Percentiles rank a stretch among this genome's conserved stretches.
phyloP scores from a whole-genome alignment of 2,113 vertebrate species.

The Neomonachus schauinslandi region DNA sequence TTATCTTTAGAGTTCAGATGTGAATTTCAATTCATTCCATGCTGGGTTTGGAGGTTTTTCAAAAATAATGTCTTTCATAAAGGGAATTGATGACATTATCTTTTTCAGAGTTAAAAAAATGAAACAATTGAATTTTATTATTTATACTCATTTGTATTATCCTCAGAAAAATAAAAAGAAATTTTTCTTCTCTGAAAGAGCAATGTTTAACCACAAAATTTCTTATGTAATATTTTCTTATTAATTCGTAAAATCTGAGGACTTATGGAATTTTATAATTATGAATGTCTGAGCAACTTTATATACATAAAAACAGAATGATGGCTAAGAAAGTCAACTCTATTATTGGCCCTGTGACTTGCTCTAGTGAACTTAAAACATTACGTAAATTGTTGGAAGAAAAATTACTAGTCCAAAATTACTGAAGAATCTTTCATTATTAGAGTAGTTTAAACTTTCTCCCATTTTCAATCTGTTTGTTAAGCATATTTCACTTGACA shows the following conservation, averaged over 20 bases:
- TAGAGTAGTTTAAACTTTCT: neutral
- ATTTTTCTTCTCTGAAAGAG: constrained; percentile 9
- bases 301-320: neutral
- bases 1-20: neutral
- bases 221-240: neutral
- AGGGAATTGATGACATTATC: neutral
- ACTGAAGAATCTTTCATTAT: neutral
- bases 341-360: neutral
- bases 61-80: constrained; percentile 6
- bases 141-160: neutral
- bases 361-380: constrained; percentile 17
- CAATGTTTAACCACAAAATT: neutral
- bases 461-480: constrained; percentile 20
- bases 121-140: neutral
- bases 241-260: neutral
- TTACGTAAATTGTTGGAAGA: neutral
- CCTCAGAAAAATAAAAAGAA: neutral
- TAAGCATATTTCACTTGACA: neutral
- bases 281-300: neutral
- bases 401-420: neutral
- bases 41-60: neutral
- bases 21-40: neutral
- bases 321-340: neutral
- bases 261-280: neutral
- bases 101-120: neutral